Evolutionary conservation across 2,113 vertebrate species (phyloP).

Genomic region (Genyomyrus donnyi): DNA sequence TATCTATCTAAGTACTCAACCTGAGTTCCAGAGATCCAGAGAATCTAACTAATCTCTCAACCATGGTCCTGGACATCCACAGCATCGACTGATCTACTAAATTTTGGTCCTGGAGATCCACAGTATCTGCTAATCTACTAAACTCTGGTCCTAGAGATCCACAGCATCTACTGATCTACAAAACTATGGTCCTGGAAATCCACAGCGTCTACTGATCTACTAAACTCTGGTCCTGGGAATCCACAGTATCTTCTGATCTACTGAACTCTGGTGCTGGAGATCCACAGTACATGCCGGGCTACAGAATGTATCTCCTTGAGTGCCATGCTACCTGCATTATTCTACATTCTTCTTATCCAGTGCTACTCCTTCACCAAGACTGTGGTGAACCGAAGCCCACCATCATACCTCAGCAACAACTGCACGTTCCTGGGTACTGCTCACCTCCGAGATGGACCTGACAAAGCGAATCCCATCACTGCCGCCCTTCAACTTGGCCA

Average conservation of each 20-base stretch:
- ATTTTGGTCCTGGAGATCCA: neutral
- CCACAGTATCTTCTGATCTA: neutral
- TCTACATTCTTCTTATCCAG: neutral
- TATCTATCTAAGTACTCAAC: neutral
- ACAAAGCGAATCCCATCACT: constrained; percentile 95
- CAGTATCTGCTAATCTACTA: neutral
- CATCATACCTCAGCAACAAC: neutral
- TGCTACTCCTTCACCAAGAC: neutral
- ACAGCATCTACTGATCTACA: neutral
- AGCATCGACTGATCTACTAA: neutral
- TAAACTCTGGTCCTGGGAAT: neutral
- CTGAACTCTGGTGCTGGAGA: neutral
- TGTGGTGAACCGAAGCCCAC: no score
- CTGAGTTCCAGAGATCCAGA: neutral
- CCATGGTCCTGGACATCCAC: neutral
- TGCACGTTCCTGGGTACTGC: neutral
- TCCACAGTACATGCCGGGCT: neutral
- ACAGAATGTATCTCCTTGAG: neutral
- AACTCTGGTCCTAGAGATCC: neutral
- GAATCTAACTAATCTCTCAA: neutral
- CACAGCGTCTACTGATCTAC: neutral
- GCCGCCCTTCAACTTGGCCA: constrained; percentile 87
- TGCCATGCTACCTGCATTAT: neutral
- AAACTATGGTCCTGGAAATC: neutral
- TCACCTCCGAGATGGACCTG: constrained; percentile 86